Percentiles rank a stretch among this genome's conserved stretches.
Evolutionary conservation across 2,113 vertebrate species (phyloP).

Genomic region (Helogale parvula): DNA sequence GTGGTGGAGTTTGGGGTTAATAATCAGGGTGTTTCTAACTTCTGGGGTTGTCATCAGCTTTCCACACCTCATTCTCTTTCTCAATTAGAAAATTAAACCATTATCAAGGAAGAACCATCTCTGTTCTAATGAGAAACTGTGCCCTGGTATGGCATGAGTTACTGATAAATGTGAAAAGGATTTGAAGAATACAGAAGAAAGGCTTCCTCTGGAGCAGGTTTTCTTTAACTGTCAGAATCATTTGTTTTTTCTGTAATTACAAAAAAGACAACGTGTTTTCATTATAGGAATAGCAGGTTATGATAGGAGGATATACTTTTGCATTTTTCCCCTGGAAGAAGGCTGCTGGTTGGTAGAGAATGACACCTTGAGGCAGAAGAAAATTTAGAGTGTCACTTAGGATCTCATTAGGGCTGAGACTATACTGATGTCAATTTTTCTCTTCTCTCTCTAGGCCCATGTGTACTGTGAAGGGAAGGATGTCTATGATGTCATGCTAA

Average conservation of each 20-base stretch:
- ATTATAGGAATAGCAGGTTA: not conserved
- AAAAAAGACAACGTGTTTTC: slow-evolving; percentile 47
- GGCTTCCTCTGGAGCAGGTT: not conserved
- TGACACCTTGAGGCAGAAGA: not conserved
- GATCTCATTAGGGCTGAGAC: not conserved
- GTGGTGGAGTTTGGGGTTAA: not conserved
- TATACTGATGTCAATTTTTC: not conserved
- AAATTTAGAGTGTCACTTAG: not conserved
- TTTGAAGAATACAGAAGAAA: slow-evolving; percentile 40
- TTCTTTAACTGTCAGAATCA: slow-evolving; percentile 31
- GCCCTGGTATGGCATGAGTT: not conserved
- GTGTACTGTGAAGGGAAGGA: slow-evolving; percentile 90
- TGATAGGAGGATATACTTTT: not conserved
- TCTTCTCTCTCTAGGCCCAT: slow-evolving; percentile 86
- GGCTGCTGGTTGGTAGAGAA: not conserved
- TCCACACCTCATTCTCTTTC: not conserved
- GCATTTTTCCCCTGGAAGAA: slow-evolving; percentile 37
- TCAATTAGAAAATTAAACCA: not conserved
- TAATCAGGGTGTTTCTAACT: not conserved
- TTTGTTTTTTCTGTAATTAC: slow-evolving; percentile 38
- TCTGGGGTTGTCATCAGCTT: not conserved
- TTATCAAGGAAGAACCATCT: not conserved
- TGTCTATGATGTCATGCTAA: slow-evolving; percentile 93
- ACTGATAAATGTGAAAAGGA: not conserved
- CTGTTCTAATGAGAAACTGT: not conserved